A percentile compares a stretch with the other conserved stretches of the same genome.
Evolutionary conservation across 2,888 invertebrate genomes (phyloP).

Genomic region (Coecobrya sp.): DNA sequence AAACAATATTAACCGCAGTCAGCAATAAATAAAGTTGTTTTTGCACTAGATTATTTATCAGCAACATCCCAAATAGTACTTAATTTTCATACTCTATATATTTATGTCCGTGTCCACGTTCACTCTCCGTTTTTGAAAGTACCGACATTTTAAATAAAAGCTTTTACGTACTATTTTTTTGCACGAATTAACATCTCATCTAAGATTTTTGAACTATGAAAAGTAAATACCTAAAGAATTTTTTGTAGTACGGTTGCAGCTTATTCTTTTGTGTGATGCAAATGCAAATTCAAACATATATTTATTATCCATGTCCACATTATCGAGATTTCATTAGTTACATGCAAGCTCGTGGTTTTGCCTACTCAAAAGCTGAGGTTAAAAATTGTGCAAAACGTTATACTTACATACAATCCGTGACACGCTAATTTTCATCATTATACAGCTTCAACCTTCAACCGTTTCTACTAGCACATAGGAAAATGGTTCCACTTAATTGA

Average conservation of each 20-base stretch:
- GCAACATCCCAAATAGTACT: not conserved
- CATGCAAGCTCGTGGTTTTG: not conserved
- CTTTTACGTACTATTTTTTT: not conserved
- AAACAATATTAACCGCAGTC: not conserved
- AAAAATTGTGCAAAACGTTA: not conserved
- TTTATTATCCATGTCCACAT: not conserved
- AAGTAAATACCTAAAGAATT: not conserved
- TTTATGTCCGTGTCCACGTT: not conserved
- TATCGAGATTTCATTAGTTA: not conserved
- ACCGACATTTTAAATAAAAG: conserved; percentile 4
- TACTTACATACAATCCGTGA: not conserved
- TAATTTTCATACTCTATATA: not conserved
- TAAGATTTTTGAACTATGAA: not conserved
- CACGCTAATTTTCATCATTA: conserved; percentile 55
- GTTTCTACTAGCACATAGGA: not conserved
- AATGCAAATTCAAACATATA: not conserved
- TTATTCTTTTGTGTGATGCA: not conserved
- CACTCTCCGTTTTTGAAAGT: not conserved
- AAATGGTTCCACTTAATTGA: not conserved
- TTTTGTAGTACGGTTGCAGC: not conserved
- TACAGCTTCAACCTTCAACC: not conserved
- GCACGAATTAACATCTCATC: not conserved
- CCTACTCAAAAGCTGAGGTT: not conserved
- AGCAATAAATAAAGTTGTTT: conserved; percentile 4
- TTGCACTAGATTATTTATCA: not conserved